Conservation (phyloP, 2,113 vertebrate species). For the Motacilla alba region DNA sequence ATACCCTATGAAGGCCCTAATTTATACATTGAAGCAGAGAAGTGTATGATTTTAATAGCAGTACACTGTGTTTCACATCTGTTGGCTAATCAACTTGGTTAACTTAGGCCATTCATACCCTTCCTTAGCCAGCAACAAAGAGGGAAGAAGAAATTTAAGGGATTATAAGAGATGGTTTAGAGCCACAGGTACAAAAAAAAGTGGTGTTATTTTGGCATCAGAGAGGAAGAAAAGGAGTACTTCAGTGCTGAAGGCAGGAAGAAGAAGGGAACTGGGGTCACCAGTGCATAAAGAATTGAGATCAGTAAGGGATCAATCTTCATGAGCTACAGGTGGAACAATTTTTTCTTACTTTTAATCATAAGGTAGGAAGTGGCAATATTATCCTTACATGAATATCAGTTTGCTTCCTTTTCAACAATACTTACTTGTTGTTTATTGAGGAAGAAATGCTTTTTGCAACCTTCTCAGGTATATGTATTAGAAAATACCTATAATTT, state of each 20-base stretch:
- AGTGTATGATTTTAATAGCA: neutral
- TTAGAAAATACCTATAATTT: neutral
- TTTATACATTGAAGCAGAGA: neutral
- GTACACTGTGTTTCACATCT: neutral
- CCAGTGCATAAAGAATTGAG: fast-evolving
- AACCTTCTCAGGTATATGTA: neutral
- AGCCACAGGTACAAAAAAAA: neutral
- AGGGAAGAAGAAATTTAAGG: neutral
- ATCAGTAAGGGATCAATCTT: neutral
- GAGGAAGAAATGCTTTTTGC: neutral
- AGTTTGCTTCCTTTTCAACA: neutral
- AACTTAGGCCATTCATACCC: neutral
- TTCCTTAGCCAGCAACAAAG: neutral
- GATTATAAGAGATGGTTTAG: neutral
- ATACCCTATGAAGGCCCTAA: neutral
- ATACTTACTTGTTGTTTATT: neutral
- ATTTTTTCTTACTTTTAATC: neutral
- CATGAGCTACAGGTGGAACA: neutral
- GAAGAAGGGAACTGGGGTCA: neutral
- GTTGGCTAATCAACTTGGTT: neutral
- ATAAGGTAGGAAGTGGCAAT: neutral
- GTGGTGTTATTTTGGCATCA: neutral
- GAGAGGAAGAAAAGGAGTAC: neutral
- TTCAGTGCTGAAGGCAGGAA: neutral
- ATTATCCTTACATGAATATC: neutral